Evolutionary conservation across 53 echinoderm and acorn worm species (phyloP).

Genomic region (Mesocentrotus franciscanus): DNA sequence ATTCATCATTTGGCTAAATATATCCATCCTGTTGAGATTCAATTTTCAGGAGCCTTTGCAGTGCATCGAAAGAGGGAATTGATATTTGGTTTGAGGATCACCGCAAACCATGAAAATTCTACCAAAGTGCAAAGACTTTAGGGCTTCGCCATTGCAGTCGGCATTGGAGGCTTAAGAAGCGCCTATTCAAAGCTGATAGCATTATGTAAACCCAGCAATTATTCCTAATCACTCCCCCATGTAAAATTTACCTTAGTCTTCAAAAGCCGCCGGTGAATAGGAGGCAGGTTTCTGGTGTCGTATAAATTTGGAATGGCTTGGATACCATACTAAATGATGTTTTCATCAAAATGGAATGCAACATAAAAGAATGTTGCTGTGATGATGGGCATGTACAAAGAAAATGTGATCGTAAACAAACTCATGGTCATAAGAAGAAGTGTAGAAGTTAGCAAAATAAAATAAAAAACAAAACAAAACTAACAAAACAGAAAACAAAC

Average conservation of each 20-base stretch:
- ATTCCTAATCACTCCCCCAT: slow-evolving; percentile 33
- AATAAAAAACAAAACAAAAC: no score
- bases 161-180: not conserved
- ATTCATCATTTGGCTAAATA: not conserved
- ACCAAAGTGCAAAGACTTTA: not conserved
- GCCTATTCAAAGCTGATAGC: not conserved
- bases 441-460: not conserved
- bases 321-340: not conserved
- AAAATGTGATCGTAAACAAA: not conserved
- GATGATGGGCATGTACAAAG: not conserved
- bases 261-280: not conserved
- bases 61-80: not conserved
- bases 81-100: not conserved
- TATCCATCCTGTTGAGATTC: not conserved
- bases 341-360: slow-evolving; percentile 8
- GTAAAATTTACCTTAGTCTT: not conserved
- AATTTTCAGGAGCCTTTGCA: not conserved
- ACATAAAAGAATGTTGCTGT: not conserved
- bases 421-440: not conserved
- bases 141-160: not conserved
- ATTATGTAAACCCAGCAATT: slow-evolving; percentile 7
- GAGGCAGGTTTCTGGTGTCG: no score
- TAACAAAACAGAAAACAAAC: not conserved
- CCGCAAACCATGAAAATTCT: not conserved
- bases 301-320: not conserved